These are phyloP conservation scores for Pecten maximus DNA, from an alignment of 2,888 invertebrate genomes.

Conservation along the genomic window DNA sequence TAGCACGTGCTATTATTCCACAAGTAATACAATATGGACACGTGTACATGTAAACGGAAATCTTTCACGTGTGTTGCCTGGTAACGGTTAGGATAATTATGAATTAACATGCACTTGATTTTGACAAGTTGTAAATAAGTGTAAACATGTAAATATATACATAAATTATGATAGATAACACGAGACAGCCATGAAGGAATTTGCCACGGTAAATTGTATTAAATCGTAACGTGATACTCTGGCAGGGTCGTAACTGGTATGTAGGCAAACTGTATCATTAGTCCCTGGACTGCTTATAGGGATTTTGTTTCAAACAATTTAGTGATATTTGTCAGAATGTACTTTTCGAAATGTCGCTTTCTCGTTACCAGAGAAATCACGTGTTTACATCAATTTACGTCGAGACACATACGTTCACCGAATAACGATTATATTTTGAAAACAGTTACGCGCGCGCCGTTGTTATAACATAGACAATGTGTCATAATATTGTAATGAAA, in stretches of 20 bases:
- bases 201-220: not conserved
- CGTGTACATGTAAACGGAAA: not conserved
- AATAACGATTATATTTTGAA: too few relatives aligned
- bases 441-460: too few relatives aligned
- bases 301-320: too few relatives aligned
- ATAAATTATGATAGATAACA: not conserved
- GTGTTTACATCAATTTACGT: too few relatives aligned
- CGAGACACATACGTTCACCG: too few relatives aligned
- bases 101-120: conserved; percentile 15
- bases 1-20: conserved; percentile 4
- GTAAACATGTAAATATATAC: not conserved
- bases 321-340: too few relatives aligned
- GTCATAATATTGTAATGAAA: too few relatives aligned
- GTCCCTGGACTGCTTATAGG: too few relatives aligned
- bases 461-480: too few relatives aligned
- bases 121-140: not conserved
- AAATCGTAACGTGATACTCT: not conserved
- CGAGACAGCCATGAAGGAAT: not conserved
- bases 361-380: too few relatives aligned
- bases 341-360: too few relatives aligned
- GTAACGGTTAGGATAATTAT: not conserved
- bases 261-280: not conserved
- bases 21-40: not conserved
- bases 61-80: not conserved
- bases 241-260: not conserved